phyloP scores from a whole-genome alignment of 2,797 vertebrate species.

The Melanotaenia nigrans region DNA sequence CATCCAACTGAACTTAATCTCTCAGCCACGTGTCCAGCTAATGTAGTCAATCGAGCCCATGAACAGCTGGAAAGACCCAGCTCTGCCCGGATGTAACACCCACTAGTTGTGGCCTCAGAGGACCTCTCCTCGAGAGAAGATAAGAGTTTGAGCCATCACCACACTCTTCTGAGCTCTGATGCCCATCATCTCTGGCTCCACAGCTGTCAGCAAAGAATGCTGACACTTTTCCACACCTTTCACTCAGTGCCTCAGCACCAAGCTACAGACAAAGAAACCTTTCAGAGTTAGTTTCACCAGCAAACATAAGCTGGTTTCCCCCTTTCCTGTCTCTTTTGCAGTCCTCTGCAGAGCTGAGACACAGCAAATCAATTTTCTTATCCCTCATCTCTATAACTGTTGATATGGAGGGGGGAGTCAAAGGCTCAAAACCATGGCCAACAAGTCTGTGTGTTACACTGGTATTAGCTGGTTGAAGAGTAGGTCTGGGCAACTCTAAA shows the following conservation, averaged over 20 bases:
- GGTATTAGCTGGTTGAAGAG: slow-evolving; percentile 17
- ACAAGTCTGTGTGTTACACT: slow-evolving; percentile 21
- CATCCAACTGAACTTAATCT: slow-evolving; percentile 35
- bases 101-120: slow-evolving; percentile 41
- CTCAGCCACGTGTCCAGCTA: slow-evolving; percentile 42
- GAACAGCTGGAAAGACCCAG: slow-evolving; percentile 35
- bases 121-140: slow-evolving; percentile 49
- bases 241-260: slow-evolving; percentile 43
- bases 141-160: slow-evolving; percentile 57
- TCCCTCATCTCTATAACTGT: slow-evolving; percentile 51
- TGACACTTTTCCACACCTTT: slow-evolving; percentile 71
- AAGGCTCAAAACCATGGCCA: slow-evolving; percentile 25
- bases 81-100: slow-evolving; percentile 27
- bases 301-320: slow-evolving; percentile 58
- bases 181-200: slow-evolving; percentile 58
- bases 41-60: slow-evolving; percentile 39
- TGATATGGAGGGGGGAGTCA: slow-evolving; percentile 21
- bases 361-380: slow-evolving; percentile 63
- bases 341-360: slow-evolving; percentile 37
- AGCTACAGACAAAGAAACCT: slow-evolving; percentile 54
- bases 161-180: slow-evolving; percentile 33
- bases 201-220: slow-evolving; percentile 69
- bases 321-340: slow-evolving; percentile 24
- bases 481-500: slow-evolving; percentile 27
- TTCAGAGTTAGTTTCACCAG: slow-evolving; percentile 56